phyloP scores from a whole-genome alignment of 2,113 vertebrate genomes.

The Felis chaus region DNA sequence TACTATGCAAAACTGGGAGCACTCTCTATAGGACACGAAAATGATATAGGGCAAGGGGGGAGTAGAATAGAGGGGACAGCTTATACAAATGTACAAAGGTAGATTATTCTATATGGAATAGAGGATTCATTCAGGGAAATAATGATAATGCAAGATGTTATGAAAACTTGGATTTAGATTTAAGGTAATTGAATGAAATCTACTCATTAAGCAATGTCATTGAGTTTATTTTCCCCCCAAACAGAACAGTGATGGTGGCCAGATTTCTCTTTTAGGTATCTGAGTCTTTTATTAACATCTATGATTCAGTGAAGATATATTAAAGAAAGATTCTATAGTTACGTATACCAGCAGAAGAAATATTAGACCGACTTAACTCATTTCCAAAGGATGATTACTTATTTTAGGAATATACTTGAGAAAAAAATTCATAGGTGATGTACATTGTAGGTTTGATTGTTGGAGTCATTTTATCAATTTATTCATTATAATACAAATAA shows the following conservation, averaged over 20 bases:
- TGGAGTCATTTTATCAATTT: not conserved
- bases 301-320: not conserved
- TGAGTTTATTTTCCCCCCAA: not conserved
- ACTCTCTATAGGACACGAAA: rapidly evolving
- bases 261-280: not conserved
- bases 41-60: rapidly evolving
- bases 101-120: not conserved
- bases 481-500: not conserved
- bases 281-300: not conserved
- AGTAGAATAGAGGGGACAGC: rapidly evolving
- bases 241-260: not conserved
- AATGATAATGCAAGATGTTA: not conserved
- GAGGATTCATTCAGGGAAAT: not conserved
- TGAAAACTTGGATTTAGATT: not conserved
- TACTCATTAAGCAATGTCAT: not conserved
- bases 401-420: not conserved
- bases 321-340: not conserved
- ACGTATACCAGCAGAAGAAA: not conserved
- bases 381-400: not conserved
- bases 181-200: not conserved
- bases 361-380: not conserved
- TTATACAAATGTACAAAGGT: not conserved
- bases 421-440: not conserved
- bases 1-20: rapidly evolving
- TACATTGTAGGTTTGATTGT: not conserved